Conservation (phyloP, 1,140 invertebrate genomes). For the Pygmarrhopalites habei region DNA sequence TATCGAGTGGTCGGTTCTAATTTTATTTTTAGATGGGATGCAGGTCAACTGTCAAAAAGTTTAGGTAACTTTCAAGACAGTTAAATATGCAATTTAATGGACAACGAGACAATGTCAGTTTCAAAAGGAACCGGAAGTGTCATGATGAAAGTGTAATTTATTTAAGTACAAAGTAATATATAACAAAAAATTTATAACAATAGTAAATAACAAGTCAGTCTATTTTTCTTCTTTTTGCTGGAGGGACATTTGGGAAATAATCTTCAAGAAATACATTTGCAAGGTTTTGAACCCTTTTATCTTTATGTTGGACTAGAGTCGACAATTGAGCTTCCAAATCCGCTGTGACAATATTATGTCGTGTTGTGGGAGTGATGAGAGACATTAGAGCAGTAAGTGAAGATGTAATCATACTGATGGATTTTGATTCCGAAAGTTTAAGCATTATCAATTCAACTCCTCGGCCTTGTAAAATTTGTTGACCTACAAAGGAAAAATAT, state of each 20-base stretch:
- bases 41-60: too few species aligned
- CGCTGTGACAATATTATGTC: background rate
- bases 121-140: too few species aligned
- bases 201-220: too few species aligned
- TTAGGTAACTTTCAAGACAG: too few species aligned
- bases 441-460: background rate
- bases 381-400: background rate
- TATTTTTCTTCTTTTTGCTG: too few species aligned
- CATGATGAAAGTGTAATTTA: too few species aligned
- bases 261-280: slow-evolving; percentile 13
- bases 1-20: too few species aligned
- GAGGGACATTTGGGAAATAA: background rate
- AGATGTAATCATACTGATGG: background rate
- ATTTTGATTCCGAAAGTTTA: background rate
- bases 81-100: too few species aligned
- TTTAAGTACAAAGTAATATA: too few species aligned
- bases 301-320: background rate
- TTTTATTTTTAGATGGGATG: too few species aligned
- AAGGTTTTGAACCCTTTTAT: slow-evolving; percentile 19
- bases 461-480: slow-evolving; percentile 4
- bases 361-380: background rate
- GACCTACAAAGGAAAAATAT: background rate
- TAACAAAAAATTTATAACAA: too few species aligned
- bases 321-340: background rate
- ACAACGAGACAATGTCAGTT: too few species aligned